These are phyloP conservation scores for Plemyria rubiginata DNA, from an alignment of 2,888 invertebrate genomes.

Conservation along the genomic window DNA sequence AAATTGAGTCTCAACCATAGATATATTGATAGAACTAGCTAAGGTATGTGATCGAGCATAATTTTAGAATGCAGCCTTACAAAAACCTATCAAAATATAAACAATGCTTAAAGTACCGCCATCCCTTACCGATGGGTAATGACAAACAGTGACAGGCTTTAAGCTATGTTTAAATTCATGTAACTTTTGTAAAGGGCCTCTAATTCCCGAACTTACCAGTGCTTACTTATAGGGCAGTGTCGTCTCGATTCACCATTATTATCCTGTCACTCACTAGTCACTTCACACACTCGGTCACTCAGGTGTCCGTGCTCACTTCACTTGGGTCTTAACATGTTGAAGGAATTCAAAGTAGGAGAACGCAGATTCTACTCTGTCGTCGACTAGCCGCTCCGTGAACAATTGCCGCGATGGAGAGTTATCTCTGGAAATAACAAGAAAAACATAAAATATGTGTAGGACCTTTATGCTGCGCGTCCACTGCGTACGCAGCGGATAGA, in stretches of 20 bases:
- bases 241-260: constrained; percentile 18
- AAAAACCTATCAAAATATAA: not conserved
- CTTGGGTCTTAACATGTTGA: constrained; percentile 95
- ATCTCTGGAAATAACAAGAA: constrained; percentile 87
- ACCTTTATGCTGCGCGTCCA: too few species aligned
- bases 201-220: not conserved
- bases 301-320: constrained; percentile 87
- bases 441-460: too few species aligned
- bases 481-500: too few species aligned
- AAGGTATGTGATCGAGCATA: not conserved
- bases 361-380: constrained; percentile 97
- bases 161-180: not conserved
- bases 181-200: not conserved
- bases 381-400: constrained; percentile 95
- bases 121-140: not conserved
- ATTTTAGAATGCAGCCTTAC: not conserved
- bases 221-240: constrained; percentile 26
- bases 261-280: constrained; percentile 30
- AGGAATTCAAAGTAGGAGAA: constrained; percentile 99
- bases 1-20: too few species aligned
- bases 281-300: constrained; percentile 36
- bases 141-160: not conserved
- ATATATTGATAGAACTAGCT: too few species aligned
- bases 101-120: not conserved
- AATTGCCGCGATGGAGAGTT: constrained; percentile 92